Conservation (phyloP, 2,888 invertebrate genomes). For the Callyntrura guangdongensis region DNA sequence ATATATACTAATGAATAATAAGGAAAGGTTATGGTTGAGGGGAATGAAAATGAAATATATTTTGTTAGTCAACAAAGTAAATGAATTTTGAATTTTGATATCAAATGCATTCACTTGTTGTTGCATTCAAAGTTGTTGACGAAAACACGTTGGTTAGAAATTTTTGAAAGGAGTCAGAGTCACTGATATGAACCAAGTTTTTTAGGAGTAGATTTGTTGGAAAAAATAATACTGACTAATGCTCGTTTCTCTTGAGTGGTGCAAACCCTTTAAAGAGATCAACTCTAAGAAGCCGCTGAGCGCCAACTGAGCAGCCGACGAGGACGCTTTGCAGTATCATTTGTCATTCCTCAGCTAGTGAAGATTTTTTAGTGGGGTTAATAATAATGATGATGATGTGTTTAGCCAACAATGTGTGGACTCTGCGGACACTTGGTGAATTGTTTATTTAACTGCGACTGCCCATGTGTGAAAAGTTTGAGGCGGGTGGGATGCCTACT, state of each 20-base stretch:
- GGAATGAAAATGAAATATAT: neutral
- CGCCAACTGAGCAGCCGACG: conserved; percentile 34
- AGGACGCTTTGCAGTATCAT: neutral
- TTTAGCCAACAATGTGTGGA: no score
- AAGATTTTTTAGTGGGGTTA: neutral
- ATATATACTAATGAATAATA: neutral
- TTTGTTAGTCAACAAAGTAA: conserved; percentile 8
- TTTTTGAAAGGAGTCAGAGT: conserved; percentile 23
- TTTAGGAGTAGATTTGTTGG: no score
- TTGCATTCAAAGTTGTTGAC: neutral
- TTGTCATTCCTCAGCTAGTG: neutral
- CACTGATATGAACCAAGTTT: neutral
- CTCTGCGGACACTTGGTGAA: no score
- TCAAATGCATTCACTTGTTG: neutral
- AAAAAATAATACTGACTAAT: conserved; percentile 23
- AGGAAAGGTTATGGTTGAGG: neutral
- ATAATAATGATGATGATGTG: no score
- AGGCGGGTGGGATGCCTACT: no score
- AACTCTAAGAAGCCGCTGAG: conserved; percentile 48
- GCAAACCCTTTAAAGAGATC: conserved; percentile 19
- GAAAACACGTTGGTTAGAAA: conserved; percentile 25
- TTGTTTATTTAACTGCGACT: no score
- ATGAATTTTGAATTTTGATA: conserved; percentile 4
- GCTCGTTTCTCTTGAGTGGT: conserved; percentile 4
- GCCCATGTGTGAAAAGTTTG: no score